Base-by-base conservation (phyloP, 2,888 invertebrate species). In the Tryphoninae sp. region DNA sequence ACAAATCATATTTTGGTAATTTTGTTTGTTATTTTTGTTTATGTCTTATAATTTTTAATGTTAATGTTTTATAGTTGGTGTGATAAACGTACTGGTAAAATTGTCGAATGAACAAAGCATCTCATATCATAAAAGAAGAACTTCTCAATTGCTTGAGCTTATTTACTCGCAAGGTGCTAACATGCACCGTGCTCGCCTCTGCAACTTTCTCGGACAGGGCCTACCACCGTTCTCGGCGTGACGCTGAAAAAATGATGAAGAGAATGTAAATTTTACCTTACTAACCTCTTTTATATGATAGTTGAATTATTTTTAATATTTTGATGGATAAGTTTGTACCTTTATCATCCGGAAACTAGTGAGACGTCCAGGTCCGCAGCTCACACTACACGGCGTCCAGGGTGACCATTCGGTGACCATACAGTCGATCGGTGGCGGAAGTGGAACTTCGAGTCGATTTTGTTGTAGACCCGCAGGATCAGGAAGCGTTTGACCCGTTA, bases 381-480 rank as follows among this genome's bases (percentile, higher is more conserved):
- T 93, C 3, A 95, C 96, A 88, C 95, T 96, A 92, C 98, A 98
- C 0, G 94, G 93, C 33, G 96, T 94, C 98, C 98, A 98, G 67
- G 94, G 94, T 40, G 96, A 94, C 98, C 98, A 98, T 59, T 94
- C 94, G 1, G 96, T 95, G 87, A 97, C 93, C 87, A 95, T 93
- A 86, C 97, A 97, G 90, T 96, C 95, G 13, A 93, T 89, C n/a
- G 92, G 92, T 16, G 86, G 82, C 11, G 75, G 51, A 69, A 55
- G 22, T 23, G 62, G 64, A 7, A 78, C 6, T 67, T 23, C 76
- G 26, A 78, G 58, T 51, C 80, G 82, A 58, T 77, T 84, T 73
- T 77, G 84, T 49, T 81, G 72, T 11, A 82, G 67, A 16, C 69
- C 78, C 3, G 80, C 67, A 2, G 85, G 78, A 51, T 68, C 59